Percentiles rank a stretch among this genome's conserved stretches.
Conservation (phyloP, 2,888 invertebrate genomes). For the Barypeithes pellucidus region DNA sequence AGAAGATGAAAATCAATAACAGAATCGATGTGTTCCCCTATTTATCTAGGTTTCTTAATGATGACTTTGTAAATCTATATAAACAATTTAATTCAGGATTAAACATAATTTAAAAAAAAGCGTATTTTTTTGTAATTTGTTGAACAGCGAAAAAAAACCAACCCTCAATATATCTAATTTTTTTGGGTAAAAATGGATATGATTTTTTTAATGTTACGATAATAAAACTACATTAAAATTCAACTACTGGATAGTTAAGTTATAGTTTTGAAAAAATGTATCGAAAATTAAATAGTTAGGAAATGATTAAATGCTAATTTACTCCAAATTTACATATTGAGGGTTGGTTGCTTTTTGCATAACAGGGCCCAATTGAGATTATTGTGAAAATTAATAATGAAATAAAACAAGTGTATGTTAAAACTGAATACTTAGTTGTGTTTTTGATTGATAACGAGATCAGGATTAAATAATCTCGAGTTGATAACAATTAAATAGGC, state of each 20-base stretch:
- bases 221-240: constrained; percentile 4
- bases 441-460: no score
- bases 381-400: no score
- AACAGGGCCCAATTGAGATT: not conserved
- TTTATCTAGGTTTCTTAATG: no score
- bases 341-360: constrained; percentile 28
- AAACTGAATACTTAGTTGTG: no score
- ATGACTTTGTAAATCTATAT: no score
- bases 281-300: not conserved
- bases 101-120: not conserved
- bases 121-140: not conserved
- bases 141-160: not conserved
- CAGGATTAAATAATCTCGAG: no score
- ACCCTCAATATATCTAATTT: constrained; percentile 5
- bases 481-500: no score
- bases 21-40: no score
- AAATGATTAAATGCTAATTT: not conserved
- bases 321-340: not conserved
- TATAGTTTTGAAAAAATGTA: not conserved
- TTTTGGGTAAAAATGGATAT: not conserved
- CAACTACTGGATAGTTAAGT: not conserved
- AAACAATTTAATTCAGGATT: not conserved
- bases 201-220: not conserved
- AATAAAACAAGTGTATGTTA: no score
- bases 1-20: not conserved